Conservation (phyloP, 53 echinoderm and acorn worm species). For the Holothuria leucospilota region DNA sequence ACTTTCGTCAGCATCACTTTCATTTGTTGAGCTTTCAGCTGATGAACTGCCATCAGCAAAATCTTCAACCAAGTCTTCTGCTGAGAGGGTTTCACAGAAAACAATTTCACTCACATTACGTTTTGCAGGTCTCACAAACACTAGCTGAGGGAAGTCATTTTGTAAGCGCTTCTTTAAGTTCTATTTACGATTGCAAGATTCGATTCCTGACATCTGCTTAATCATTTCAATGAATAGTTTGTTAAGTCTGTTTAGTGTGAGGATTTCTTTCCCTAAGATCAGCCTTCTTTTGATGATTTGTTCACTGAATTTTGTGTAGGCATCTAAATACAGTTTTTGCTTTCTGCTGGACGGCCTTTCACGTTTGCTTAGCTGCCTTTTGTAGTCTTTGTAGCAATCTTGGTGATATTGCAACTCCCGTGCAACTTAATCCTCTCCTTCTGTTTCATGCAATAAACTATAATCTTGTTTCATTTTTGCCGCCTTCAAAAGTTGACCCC, state of each 20-base stretch:
- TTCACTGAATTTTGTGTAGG: conserved; percentile 9
- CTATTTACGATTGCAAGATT: background rate
- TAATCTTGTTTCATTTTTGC: no score
- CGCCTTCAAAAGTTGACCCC: no score
- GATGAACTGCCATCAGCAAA: background rate
- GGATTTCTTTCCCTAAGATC: no score
- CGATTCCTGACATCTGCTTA: background rate
- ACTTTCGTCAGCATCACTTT: background rate
- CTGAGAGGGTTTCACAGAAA: background rate
- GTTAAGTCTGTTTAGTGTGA: no score
- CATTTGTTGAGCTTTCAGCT: conserved; percentile 31
- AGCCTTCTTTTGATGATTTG: background rate
- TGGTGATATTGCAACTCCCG: no score
- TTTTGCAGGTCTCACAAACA: background rate
- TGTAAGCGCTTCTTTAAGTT: background rate
- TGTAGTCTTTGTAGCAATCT: background rate
- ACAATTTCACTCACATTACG: conserved; percentile 1
- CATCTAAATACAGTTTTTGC: conserved; percentile 16
- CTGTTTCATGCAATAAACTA: no score
- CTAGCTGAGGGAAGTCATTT: background rate
- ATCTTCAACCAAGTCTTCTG: background rate
- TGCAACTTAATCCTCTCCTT: no score
- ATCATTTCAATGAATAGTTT: no score
- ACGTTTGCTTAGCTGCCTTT: conserved; percentile 1
- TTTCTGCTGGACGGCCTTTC: background rate